These are phyloP conservation scores for Ochlodes sylvanus DNA, from an alignment of 2,888 invertebrate genomes.

Conservation along the genomic window DNA sequence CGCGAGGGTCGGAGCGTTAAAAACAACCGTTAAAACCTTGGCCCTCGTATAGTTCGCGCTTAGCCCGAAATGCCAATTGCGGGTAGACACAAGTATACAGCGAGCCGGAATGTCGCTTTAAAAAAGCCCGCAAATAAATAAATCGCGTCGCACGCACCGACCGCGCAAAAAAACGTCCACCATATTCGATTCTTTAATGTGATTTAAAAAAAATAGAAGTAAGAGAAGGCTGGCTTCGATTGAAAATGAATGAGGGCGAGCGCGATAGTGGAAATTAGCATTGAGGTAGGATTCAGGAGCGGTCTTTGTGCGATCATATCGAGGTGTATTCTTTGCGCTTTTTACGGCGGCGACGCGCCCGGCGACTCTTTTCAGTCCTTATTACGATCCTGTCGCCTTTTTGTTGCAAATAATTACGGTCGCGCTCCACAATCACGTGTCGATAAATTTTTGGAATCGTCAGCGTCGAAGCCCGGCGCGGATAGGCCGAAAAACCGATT, in stretches of 20 bases:
- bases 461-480: constrained; percentile 32
- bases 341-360: constrained; percentile 75
- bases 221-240: constrained; percentile 79
- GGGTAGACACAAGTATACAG: constrained; percentile 85
- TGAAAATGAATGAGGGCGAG: constrained; percentile 85
- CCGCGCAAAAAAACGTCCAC: constrained; percentile 77
- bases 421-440: constrained; percentile 59
- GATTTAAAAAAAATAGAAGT: constrained; percentile 82
- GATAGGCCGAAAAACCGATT: constrained; percentile 32
- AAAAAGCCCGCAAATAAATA: constrained; percentile 84
- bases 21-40: constrained; percentile 84
- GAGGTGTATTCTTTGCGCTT: constrained; percentile 85
- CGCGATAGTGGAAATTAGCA: constrained; percentile 86
- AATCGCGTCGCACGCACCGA: constrained; percentile 82
- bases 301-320: constrained; percentile 85
- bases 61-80: constrained; percentile 84
- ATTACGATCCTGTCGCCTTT: constrained; percentile 79
- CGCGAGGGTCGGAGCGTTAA: constrained; percentile 81
- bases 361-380: constrained; percentile 72
- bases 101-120: constrained; percentile 83
- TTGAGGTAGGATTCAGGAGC: constrained; percentile 83
- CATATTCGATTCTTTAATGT: constrained; percentile 85
- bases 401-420: constrained; percentile 78
- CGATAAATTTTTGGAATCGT: constrained; percentile 51
- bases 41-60: constrained; percentile 84